Base-by-base conservation (phyloP, 2,113 vertebrate species). In the Symphodus melops region DNA sequence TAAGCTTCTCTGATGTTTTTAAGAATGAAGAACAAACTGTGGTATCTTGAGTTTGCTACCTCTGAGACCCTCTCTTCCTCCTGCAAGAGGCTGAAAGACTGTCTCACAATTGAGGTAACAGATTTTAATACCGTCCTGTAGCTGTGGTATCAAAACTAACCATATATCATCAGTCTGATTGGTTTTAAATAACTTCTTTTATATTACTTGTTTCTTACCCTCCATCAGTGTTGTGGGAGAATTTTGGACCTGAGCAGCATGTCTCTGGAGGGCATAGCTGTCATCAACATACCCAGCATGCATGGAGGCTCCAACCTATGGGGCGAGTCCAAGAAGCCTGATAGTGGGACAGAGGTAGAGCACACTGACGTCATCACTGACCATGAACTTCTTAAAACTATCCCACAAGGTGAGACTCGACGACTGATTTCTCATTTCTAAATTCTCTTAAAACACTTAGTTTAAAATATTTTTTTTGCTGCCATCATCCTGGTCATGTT, bases 281-380 rank as follows among this genome's bases (percentile, higher is more conserved):
- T 98, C 17, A 94, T 98, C 67, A 98, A 98, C 89, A 98, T 98
- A 92, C 96, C 97, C 81, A 98, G 97, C 92, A 98, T 94, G 73
- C 96, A 98, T 0, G 97, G 97, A 0, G 97, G 97, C 68, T 98
- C 97, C 79, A 98, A 98, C 88, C 94, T 98, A 42, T 98, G 97
- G 97, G 97, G 97, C 0, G 96, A 98, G 54, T 93, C 94, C 73
- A 95, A 92, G 88, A 96, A 91, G 75, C 68, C 77, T 4, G 91
- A 94, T 9, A 21, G 62, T 8, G 79, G 79, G 42, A 75, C 89
- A 33, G 78, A 82, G 9, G 73, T 86, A 21, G 85, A 87, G 20
- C 79, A 74, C 8, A 85, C 92, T 21, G 94, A 94, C 19, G 94
- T 95, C 80, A 94, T 96, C 75, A 96, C 94, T 2, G 95, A 97